Percentiles rank a stretch among this genome's conserved stretches.
Evolutionary conservation across 2,113 vertebrate genomes (phyloP).

Genomic region (Chaetodon trifascialis): DNA sequence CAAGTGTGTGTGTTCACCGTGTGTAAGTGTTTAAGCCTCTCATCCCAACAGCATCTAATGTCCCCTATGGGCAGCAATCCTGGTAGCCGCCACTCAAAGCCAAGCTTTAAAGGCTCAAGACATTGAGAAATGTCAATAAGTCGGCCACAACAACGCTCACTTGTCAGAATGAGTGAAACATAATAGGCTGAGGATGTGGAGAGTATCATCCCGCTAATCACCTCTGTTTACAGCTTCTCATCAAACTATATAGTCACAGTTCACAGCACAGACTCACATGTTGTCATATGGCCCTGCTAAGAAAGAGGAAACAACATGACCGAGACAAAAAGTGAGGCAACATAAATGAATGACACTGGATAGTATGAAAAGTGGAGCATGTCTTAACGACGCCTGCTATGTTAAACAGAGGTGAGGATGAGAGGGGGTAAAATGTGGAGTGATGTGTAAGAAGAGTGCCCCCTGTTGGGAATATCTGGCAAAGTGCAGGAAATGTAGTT

Average conservation of each 20-base stretch:
- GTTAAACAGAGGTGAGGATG: slow-evolving; percentile 7
- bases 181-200: slow-evolving; percentile 33
- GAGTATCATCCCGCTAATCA: background rate
- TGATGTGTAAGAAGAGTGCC: slow-evolving; percentile 60
- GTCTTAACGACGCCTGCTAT: slow-evolving; percentile 1
- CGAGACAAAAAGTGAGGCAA: background rate
- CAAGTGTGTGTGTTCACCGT: slow-evolving; percentile 6
- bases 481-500: slow-evolving; percentile 5
- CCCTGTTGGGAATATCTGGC: slow-evolving; percentile 63
- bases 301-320: background rate
- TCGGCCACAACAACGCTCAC: slow-evolving; percentile 54
- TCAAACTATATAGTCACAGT: background rate
- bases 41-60: slow-evolving; percentile 41
- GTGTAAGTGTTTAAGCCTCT: slow-evolving; percentile 45
- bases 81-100: slow-evolving; percentile 69
- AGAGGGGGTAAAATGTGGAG: slow-evolving; percentile 17
- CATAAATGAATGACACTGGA: slow-evolving; percentile 14
- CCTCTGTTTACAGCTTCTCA: slow-evolving; percentile 35
- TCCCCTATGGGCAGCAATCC: slow-evolving; percentile 70
- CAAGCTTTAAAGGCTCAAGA: slow-evolving; percentile 54
- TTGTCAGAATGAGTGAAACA: slow-evolving; percentile 66
- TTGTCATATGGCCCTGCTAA: background rate
- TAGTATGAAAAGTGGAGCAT: slow-evolving; percentile 5
- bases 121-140: slow-evolving; percentile 50
- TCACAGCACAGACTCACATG: background rate